Evolutionary conservation across 1,140 invertebrate species (phyloP), one percentile per base, ranked within the genome.

Genomic region (Mamestra configurata): DNA sequence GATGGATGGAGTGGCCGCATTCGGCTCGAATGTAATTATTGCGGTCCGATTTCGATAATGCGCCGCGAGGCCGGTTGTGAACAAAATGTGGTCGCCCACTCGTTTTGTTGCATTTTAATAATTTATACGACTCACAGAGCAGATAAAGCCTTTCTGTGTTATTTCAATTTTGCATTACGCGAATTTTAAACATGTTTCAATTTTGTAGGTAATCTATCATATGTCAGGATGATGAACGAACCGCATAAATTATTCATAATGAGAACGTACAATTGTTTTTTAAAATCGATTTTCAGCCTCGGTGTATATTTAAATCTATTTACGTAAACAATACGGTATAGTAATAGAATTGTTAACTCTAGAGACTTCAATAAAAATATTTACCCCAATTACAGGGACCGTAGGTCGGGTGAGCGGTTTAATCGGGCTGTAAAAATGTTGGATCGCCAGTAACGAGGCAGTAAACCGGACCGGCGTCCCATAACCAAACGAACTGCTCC

Each of bases 11-110:
- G 84, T 84, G 88, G 84, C 87, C 88, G 88, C 88, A 87, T 91
- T 89, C 89, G 86, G 84, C 87, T 87, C 85, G 87, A 90, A 93
- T 94, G 93, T 94, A 94, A 94, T 94, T 93, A 93, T 91, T 92
- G 92, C 87, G 91, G 92, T 91, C 87, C 87, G 92, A 92, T 92
- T 93, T 92, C 92, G 93, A 94, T 93, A 93, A 93, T 93, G 90
- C 87, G 87, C 86, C 85, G 88, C 88, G 91, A 93, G 91, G 86
- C 87, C 86, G 89, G 57, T 79, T 84, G 86, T 86, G 88, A 84
- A 88, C 92, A 81, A 89, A 93, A 93, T 92, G 91, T 88, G 92
- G 91, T 92, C 88, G 87, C 76, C 77, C 81, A 88, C 86, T 92
- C 89, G 88, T 91, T 92, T 90, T 90, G 89, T 90, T 93, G 88